phyloP scores from a whole-genome alignment of 53 echinoderm and acorn worm genomes.

The Glandiceps talaboti region DNA sequence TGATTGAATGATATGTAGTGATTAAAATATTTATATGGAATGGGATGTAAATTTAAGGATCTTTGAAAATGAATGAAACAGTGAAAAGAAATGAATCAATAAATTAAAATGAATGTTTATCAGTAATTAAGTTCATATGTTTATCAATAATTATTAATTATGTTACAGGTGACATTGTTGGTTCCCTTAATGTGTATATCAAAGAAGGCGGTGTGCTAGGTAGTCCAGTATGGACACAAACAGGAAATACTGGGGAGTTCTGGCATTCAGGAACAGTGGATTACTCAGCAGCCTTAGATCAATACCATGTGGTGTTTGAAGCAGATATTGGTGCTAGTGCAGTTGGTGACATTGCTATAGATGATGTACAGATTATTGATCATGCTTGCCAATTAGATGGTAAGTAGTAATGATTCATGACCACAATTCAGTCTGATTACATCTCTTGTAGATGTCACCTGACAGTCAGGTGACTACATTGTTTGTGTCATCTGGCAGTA shows the following conservation, averaged over 20 bases:
- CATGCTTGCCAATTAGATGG: constrained; percentile 29
- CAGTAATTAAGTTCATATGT: no score
- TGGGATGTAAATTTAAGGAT: no score
- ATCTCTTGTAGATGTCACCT: no score
- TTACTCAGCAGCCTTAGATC: neutral
- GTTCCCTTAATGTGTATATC: neutral
- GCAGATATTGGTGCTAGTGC: constrained; percentile 34
- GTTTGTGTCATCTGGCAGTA: no score
- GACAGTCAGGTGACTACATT: no score
- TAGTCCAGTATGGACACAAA: neutral
- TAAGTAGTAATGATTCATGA: constrained; percentile 1
- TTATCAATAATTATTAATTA: no score
- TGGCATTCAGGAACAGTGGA: neutral
- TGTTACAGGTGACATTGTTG: neutral
- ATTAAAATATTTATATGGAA: no score
- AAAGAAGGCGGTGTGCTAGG: neutral
- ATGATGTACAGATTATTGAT: constrained; percentile 58
- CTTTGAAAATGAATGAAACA: no score
- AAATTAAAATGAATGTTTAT: no score
- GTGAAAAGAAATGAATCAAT: no score
- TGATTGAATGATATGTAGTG: no score
- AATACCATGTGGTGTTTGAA: constrained; percentile 68
- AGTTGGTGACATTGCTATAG: constrained; percentile 71
- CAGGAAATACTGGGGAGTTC: neutral
- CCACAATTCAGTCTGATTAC: no score